Percentiles rank a stretch among this genome's conserved stretches.
These are phyloP conservation scores for Lipophrys pholis DNA, from an alignment of 2,113 vertebrate species.

Conservation along the genomic window DNA sequence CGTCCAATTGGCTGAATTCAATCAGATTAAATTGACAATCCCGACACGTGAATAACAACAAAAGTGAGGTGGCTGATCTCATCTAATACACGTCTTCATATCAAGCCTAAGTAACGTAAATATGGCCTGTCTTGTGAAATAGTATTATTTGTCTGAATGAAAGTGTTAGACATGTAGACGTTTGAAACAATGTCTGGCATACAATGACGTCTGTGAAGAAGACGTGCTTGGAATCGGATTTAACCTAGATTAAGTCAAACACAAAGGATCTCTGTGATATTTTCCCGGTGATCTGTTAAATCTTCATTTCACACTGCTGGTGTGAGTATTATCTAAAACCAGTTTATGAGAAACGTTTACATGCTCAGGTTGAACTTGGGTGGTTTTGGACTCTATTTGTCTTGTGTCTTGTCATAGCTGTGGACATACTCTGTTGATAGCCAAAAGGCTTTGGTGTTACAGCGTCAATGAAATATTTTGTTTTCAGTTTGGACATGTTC, in stretches of 20 bases:
- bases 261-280: slow-evolving; percentile 28
- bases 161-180: not conserved
- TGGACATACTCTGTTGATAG: too few species aligned
- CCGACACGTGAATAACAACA: slow-evolving; percentile 28
- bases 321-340: slow-evolving; percentile 1
- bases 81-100: slow-evolving; percentile 32
- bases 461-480: too few species aligned
- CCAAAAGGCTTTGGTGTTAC: too few species aligned
- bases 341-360: slow-evolving; percentile 22
- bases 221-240: slow-evolving; percentile 15
- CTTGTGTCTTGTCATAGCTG: too few species aligned
- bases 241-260: slow-evolving; percentile 21
- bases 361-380: not conserved
- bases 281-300: slow-evolving; percentile 7
- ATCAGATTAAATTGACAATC: slow-evolving; percentile 58
- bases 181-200: slow-evolving; percentile 26
- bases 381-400: slow-evolving; percentile 15
- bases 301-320: not conserved
- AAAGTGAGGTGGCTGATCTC: slow-evolving; percentile 24
- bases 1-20: slow-evolving; percentile 55
- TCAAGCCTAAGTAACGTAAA: slow-evolving; percentile 8
- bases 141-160: slow-evolving; percentile 17
- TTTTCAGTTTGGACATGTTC: too few species aligned
- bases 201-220: slow-evolving; percentile 33
- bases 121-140: not conserved